These are phyloP conservation scores for Actinia tenebrosa DNA, from an alignment of 64 coral and sea anemone genomes.

Conservation along the genomic window DNA sequence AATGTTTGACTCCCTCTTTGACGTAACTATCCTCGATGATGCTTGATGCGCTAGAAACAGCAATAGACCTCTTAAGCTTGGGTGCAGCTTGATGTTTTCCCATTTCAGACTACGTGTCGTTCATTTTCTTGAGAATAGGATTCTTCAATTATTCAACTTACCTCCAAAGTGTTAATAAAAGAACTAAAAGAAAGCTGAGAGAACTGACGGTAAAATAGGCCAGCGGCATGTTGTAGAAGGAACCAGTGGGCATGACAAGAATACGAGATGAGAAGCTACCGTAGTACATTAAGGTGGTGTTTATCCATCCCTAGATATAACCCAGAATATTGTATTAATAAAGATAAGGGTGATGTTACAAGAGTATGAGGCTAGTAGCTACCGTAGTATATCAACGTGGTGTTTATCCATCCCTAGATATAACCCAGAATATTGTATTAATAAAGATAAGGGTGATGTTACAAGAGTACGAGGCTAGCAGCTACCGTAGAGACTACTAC, in stretches of 20 bases:
- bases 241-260: slow-evolving; percentile 19
- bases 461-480: slow-evolving; percentile 56
- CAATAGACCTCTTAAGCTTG: not conserved
- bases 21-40: slow-evolving; percentile 93
- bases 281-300: slow-evolving; percentile 90
- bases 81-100: no score
- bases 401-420: slow-evolving; percentile 82
- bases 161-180: slow-evolving; percentile 70
- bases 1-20: slow-evolving; percentile 72
- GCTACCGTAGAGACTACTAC: slow-evolving; percentile 43
- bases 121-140: no score
- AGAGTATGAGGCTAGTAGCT: slow-evolving; percentile 57
- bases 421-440: not conserved
- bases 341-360: not conserved
- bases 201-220: slow-evolving; percentile 72
- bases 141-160: not conserved
- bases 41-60: slow-evolving; percentile 52
- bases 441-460: not conserved
- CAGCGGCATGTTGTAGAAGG: slow-evolving; percentile 80
- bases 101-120: no score
- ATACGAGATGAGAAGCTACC: slow-evolving; percentile 64
- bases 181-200: slow-evolving; percentile 42
- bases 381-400: slow-evolving; percentile 85
- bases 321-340: not conserved
- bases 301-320: slow-evolving; percentile 72